Percentiles rank a stretch among this genome's conserved stretches.
Evolutionary conservation across 1,140 invertebrate species (phyloP).

Genomic region (Hycleus phaleratus): DNA sequence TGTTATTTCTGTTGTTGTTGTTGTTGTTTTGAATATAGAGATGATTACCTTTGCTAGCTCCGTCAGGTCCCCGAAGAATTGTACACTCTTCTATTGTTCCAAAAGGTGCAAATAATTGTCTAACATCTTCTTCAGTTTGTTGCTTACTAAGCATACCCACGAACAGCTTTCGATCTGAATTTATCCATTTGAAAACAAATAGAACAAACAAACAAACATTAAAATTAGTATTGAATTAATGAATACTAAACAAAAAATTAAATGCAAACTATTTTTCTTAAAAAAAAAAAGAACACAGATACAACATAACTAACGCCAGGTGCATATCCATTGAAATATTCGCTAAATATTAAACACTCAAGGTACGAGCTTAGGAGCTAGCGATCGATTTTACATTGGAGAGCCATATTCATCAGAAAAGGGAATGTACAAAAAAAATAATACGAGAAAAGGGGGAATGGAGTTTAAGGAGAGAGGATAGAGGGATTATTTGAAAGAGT

Average conservation of each 20-base stretch:
- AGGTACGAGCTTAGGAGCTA: constrained; percentile 32
- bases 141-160: constrained; percentile 99
- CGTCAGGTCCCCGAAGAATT: constrained; percentile 93
- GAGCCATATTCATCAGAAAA: constrained; percentile 20
- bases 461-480: constrained; percentile 5
- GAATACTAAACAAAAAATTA: neutral
- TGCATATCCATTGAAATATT: constrained; percentile 26
- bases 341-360: constrained; percentile 30
- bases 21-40: neutral
- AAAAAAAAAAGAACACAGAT: constrained; percentile 14
- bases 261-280: neutral
- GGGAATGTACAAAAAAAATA: too few species aligned
- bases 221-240: neutral
- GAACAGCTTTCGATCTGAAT: constrained; percentile 94
- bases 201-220: constrained; percentile 5
- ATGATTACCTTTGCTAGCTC: constrained; percentile 84
- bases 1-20: too few species aligned
- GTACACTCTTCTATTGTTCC: constrained; percentile 99
- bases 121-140: constrained; percentile 97
- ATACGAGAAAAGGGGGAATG: neutral
- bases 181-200: constrained; percentile 19
- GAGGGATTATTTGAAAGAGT: constrained; percentile 22
- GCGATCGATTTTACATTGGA: constrained; percentile 24
- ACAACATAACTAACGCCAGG: constrained; percentile 27
- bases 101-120: constrained; percentile 91